Percentiles rank a stretch among this genome's conserved stretches.
Conservation (phyloP, 1,140 invertebrate species). For the Tetramorium parvispinum region DNA sequence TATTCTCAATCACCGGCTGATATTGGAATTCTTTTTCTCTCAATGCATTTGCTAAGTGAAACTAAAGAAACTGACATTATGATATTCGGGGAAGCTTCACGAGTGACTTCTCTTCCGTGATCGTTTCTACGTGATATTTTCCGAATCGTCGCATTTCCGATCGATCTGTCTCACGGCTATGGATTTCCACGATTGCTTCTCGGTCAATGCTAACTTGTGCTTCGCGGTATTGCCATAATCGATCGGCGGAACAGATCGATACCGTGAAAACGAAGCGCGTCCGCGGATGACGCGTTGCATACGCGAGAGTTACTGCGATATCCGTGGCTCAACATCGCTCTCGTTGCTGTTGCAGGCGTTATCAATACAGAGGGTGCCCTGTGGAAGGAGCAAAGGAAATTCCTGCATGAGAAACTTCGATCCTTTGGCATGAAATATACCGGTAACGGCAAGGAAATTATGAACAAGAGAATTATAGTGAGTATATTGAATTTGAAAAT, state of each 20-base stretch:
- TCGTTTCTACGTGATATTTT: neutral
- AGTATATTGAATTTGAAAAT: conserved; percentile 74
- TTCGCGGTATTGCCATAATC: conserved; percentile 53
- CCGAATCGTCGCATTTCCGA: neutral
- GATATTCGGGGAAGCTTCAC: neutral
- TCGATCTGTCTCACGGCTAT: neutral
- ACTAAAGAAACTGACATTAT: neutral
- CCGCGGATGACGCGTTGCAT: neutral
- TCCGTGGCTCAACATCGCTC: neutral
- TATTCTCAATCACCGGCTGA: neutral
- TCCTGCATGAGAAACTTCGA: conserved; percentile 94
- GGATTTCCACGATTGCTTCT: conserved; percentile 43
- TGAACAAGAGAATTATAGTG: conserved; percentile 95
- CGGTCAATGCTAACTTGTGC: conserved; percentile 68
- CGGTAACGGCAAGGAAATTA: conserved; percentile 91
- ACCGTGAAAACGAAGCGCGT: conserved; percentile 12
- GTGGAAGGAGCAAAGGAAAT: conserved; percentile 96
- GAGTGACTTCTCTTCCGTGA: neutral
- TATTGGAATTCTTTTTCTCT: neutral
- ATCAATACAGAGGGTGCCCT: conserved; percentile 95
- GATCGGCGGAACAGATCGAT: conserved; percentile 16
- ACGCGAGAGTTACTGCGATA: neutral
- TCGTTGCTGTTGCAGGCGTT: conserved; percentile 89
- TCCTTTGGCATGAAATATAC: conserved; percentile 96
- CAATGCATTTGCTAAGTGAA: neutral